A percentile compares a stretch with the other conserved stretches of the same genome.
These are phyloP conservation scores for Protosalanx chinensis DNA, from an alignment of 2,797 vertebrate genomes.

Conservation along the genomic window DNA sequence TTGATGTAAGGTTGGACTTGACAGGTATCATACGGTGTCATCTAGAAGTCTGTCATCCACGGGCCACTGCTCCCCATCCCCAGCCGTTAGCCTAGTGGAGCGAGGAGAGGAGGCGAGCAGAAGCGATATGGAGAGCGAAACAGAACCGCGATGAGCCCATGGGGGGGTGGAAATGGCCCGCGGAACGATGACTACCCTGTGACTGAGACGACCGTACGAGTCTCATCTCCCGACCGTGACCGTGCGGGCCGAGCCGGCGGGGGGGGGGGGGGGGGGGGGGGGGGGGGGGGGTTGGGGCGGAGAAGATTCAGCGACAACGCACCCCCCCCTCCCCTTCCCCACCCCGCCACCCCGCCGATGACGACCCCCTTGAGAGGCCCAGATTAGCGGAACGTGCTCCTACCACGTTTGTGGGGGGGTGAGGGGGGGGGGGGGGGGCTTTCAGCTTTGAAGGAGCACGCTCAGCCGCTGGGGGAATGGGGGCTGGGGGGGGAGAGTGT, in stretches of 20 bases:
- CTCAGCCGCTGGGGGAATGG: neutral
- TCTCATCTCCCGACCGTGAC: neutral
- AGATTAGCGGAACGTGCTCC: neutral
- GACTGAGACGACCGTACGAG: neutral
- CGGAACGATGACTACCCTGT: neutral
- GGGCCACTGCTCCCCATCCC: neutral
- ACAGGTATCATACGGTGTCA: neutral
- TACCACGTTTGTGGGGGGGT: neutral
- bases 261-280: neutral
- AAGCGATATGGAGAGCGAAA: neutral
- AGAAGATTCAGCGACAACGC: no score
- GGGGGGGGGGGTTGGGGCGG: neutral
- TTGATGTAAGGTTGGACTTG: neutral
- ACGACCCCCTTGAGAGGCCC: no score
- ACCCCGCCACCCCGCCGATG: no score
- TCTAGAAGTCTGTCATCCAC: neutral
- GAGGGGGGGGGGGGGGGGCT: no score
- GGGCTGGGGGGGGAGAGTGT: no score
- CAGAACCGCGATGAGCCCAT: neutral
- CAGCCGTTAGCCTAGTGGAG: neutral
- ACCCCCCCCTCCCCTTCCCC: no score
- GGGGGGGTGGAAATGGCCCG: constrained; percentile 3
- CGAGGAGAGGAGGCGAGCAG: neutral
- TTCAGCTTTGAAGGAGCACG: neutral
- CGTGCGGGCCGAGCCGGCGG: neutral